Evolutionary conservation across 2,113 vertebrate genomes (phyloP), one percentile per base, ranked within the genome.

Genomic region (Callorhinus ursinus): DNA sequence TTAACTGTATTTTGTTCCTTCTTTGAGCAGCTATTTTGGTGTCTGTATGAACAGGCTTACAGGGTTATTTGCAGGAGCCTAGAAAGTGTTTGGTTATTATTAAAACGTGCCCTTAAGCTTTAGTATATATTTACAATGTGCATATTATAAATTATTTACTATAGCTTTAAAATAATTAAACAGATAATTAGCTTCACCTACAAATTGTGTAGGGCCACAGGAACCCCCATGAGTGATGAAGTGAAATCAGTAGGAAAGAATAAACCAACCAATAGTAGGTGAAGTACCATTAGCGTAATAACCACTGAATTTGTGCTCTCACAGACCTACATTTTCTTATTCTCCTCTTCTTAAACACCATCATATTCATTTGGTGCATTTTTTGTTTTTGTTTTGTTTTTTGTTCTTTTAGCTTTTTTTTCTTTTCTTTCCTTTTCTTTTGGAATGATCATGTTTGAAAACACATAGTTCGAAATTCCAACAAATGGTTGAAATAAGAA

Each of bases 101-200:
- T 95, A 96, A 4, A 84, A 80, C 9, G 91, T 46, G 74, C 79
- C 51, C 57, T 42, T 72, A 92, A 96, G 94, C 85, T 22, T 97
- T 95, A 85, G 4, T 82, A 39, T 13, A 42, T 98, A 96, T 98
- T 98, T 97, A 97, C 97, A 98, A 67, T 86, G 84, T 88, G 77
- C 33, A 96, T 85, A 97, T 83, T 89, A 95, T 95, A 90, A 92
- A 92, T 80, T 88, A 71, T 96, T 97, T 98, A 80, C 46, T 77
- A 53, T 61, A 92, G 39, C n/a, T 65, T 96, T 85, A 61, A 85
- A 94, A 96, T 88, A 90, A 94, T 65, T 80, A 61, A 96, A 71
- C 63, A 90, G 55, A 76, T 61, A 63, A 81, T 55, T 39, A 93
- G 33, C 18, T 91, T n/a, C 42, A 86, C 24, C 36, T 81, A 86